Evolutionary conservation across 2,113 vertebrate species (phyloP).

Genomic region (Oreochromis aureus): DNA sequence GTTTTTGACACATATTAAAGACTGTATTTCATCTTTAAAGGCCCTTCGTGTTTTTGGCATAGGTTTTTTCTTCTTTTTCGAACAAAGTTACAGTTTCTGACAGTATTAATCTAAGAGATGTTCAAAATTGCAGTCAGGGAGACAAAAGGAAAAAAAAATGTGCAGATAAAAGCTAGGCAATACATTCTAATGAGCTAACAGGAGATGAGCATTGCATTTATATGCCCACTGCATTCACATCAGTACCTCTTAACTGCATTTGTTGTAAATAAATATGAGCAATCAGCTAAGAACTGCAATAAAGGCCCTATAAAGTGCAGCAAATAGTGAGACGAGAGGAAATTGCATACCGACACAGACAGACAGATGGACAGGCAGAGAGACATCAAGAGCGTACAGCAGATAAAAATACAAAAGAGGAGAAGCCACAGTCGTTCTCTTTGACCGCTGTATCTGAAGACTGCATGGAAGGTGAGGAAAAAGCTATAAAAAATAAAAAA

Average conservation of each 20-base stretch:
- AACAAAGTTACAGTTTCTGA: slow-evolving; percentile 9
- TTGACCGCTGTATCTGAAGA: slow-evolving; percentile 24
- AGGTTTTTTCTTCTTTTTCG: not conserved
- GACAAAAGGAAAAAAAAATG: slow-evolving; percentile 7
- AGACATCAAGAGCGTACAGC: not conserved
- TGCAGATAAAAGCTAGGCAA: slow-evolving; percentile 12
- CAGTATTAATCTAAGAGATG: slow-evolving; percentile 3
- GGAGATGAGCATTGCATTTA: slow-evolving; percentile 46
- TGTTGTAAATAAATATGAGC: slow-evolving; percentile 67
- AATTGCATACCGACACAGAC: slow-evolving; percentile 31
- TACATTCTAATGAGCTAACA: slow-evolving; percentile 59
- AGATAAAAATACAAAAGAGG: slow-evolving; percentile 22
- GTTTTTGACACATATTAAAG: slow-evolving; percentile 42
- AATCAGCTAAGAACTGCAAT: slow-evolving; percentile 63
- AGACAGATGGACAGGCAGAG: not conserved
- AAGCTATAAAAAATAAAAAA: not conserved
- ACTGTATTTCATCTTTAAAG: slow-evolving; percentile 31
- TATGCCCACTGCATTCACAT: slow-evolving; percentile 56
- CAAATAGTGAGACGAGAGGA: slow-evolving; percentile 39
- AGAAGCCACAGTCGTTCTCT: not conserved
- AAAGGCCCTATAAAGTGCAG: slow-evolving; percentile 45
- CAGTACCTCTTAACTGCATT: slow-evolving; percentile 52
- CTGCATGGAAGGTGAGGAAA: slow-evolving; percentile 11
- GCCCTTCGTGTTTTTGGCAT: not conserved
- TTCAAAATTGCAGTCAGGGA: slow-evolving; percentile 31